Evolutionary conservation across 2,113 vertebrate species (phyloP), one percentile per base, ranked within the genome.

Genomic region (Tachuris rubrigastra): DNA sequence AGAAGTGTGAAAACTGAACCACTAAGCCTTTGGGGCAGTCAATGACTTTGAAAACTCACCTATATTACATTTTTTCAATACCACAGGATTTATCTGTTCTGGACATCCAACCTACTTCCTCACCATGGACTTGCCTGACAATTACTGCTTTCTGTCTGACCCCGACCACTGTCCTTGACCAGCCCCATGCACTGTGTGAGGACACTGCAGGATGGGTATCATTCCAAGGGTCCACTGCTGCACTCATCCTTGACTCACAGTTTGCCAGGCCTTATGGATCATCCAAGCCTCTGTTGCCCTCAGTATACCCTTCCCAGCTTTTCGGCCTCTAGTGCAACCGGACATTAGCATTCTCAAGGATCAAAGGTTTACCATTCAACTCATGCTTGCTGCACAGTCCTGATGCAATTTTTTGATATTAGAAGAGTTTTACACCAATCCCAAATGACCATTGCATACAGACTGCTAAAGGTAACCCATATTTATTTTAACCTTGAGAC

Each of bases 231-330:
- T 41, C 19, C 28, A 7, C 5, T 25, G 0, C 28, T 1, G 0
- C 5, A 8, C 18, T 72, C 4, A 0, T 9, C 25, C 33, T 65
- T 1, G 0, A 18, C 13, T 18, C 15, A 16, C 8, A 2, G 28
- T 21, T n/a, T 42, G 13, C 33, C 55, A 60, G 17, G 9, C 49
- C 33, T 37, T 31, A 5, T 1, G 19, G 50, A 39, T 52, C 55
- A 74, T 52, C 16, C 20, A 74, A 73, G 30, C 4, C 44, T 5
- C 1, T 19, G 20, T 20, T 66, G 30, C 12, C 25, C 41, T 31
- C 23, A 42, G 41, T 39, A 53, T 0, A 1, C 13, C 30, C 12
- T 39, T 58, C 33, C 30, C 8, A 22, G 31, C 8, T 37, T 85
- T 85, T 55, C 27, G 7, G 25, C 69, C 82, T 77, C 53, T 37